These are phyloP conservation scores for Acrobasis consociella DNA, from an alignment of 2,888 invertebrate species.

Conservation along the genomic window DNA sequence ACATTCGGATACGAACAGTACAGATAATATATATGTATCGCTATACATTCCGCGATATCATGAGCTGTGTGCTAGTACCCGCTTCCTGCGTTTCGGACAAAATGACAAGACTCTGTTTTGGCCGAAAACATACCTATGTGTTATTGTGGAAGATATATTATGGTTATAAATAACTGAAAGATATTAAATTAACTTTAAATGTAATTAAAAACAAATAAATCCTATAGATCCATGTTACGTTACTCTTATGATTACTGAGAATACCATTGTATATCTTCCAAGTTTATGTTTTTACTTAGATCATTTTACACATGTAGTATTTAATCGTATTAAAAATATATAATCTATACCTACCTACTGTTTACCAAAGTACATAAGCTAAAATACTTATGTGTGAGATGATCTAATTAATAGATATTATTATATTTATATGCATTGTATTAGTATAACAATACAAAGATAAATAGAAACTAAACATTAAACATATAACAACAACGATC, in stretches of 20 bases:
- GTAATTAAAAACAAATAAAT: no score
- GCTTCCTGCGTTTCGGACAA: slow-evolving; percentile 4
- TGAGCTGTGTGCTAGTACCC: slow-evolving; percentile 23
- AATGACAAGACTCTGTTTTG: slow-evolving; percentile 1
- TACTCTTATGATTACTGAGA: no score
- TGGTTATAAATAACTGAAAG: neutral
- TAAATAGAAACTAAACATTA: neutral
- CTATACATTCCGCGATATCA: slow-evolving; percentile 14
- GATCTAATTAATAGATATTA: neutral
- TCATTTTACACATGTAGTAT: neutral
- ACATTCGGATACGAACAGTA: slow-evolving; percentile 46
- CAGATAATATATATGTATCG: slow-evolving; percentile 26
- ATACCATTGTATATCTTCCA: neutral
- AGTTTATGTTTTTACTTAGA: neutral
- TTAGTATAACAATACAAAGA: neutral
- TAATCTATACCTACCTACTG: neutral
- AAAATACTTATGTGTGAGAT: neutral
- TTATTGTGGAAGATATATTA: slow-evolving; percentile 9
- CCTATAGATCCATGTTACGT: neutral
- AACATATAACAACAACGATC: neutral
- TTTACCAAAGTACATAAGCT: neutral
- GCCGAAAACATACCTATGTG: slow-evolving; percentile 8
- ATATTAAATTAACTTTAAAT: no score
- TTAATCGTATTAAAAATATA: neutral
- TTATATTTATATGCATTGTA: neutral